phyloP scores from a whole-genome alignment of 2,113 vertebrate genomes.

The Orycteropus afer region DNA sequence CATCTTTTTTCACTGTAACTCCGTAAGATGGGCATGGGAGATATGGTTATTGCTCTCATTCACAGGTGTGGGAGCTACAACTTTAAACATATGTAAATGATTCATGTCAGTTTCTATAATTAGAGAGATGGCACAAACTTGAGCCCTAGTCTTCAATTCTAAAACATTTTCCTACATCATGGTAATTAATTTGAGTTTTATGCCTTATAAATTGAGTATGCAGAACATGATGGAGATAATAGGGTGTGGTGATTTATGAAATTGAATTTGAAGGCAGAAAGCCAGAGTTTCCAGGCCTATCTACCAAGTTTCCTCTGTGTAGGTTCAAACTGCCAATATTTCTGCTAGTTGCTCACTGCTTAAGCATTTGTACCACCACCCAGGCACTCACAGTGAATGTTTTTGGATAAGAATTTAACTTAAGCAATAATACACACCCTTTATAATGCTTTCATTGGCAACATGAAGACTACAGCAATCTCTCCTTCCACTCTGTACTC shows the following conservation, averaged over 20 bases:
- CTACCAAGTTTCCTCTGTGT: too few species aligned
- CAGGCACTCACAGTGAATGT: not conserved
- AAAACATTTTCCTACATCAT: too few species aligned
- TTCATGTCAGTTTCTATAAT: not conserved
- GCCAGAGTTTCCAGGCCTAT: not conserved
- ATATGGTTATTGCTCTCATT: not conserved
- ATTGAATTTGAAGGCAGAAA: not conserved
- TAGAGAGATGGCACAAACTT: not conserved
- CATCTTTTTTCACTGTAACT: not conserved
- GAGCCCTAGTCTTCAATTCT: too few species aligned
- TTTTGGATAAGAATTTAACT: not conserved
- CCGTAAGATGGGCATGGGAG: not conserved
- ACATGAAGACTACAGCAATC: not conserved
- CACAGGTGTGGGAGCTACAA: not conserved
- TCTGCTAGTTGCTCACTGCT: not conserved
- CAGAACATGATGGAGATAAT: not conserved
- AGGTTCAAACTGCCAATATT: too few species aligned
- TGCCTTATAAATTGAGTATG: not conserved
- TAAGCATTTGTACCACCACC: too few species aligned
- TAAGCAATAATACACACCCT: not conserved
- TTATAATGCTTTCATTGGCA: not conserved
- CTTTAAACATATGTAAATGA: not conserved
- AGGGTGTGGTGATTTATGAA: not conserved
- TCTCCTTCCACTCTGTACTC: not conserved
- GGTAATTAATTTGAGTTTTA: not conserved